phyloP scores from a whole-genome alignment of 2,113 vertebrate species.

The Sporophila hypoxantha region DNA sequence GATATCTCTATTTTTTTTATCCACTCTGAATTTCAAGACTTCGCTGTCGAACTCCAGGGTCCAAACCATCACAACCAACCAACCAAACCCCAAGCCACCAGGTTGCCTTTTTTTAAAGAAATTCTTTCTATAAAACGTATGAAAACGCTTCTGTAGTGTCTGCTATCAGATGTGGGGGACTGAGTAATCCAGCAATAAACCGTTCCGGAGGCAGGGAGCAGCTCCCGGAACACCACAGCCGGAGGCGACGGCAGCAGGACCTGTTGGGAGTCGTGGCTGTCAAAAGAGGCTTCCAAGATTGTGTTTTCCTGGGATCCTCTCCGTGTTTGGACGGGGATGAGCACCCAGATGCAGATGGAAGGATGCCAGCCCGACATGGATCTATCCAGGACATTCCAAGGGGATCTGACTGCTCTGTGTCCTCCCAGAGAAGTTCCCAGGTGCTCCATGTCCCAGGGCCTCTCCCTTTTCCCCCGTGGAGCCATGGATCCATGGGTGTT shows the following conservation, averaged over 20 bases:
- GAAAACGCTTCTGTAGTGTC: background rate
- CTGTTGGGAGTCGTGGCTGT: background rate
- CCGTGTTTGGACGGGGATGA: background rate
- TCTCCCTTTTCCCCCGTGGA: background rate
- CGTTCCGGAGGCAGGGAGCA: background rate
- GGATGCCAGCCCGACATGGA: background rate
- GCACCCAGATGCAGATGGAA: background rate
- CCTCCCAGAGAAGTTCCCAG: background rate
- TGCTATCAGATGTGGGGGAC: background rate
- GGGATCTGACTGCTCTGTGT: background rate
- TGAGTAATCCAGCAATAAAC: conserved; percentile 49
- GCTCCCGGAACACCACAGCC: background rate
- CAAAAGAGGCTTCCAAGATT: background rate
- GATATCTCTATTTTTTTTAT: background rate
- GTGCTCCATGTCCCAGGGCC: background rate
- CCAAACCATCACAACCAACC: conserved; percentile 18
- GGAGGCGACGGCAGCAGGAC: background rate
- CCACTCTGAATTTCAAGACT: conserved; percentile 29
- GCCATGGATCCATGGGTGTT: rapidly evolving
- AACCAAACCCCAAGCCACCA: conserved; percentile 34
- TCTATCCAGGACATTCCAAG: background rate
- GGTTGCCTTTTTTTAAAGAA: conserved; percentile 57
- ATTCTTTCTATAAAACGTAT: background rate
- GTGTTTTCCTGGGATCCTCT: background rate
- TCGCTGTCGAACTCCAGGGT: conserved; percentile 16